These are phyloP conservation scores for Glaucomys volans DNA, from an alignment of 2,113 vertebrate genomes.

Conservation along the genomic window DNA sequence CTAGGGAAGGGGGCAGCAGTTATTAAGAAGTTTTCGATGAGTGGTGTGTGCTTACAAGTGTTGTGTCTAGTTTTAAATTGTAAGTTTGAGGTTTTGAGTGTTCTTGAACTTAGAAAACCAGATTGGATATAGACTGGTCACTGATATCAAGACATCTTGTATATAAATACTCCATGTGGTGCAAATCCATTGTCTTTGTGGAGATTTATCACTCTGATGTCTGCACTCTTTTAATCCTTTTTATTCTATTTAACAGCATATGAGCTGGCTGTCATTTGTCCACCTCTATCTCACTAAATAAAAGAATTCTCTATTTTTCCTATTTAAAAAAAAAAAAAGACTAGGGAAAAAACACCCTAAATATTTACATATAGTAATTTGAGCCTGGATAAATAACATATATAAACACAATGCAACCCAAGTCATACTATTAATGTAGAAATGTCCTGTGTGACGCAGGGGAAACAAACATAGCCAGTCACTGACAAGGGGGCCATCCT, in stretches of 20 bases:
- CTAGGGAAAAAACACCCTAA: conserved; percentile 17
- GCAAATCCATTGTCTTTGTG: not conserved
- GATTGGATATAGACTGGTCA: not conserved
- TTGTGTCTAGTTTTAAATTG: not conserved
- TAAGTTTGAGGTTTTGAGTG: conserved; percentile 54
- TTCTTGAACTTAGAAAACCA: conserved; percentile 45
- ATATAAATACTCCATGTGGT: not conserved
- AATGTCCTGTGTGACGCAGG: not conserved
- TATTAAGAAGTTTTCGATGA: not conserved
- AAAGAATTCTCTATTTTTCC: conserved; percentile 52
- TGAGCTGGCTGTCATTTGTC: not conserved
- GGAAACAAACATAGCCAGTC: not conserved
- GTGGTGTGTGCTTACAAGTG: not conserved
- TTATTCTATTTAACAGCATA: not conserved
- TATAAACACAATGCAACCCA: not conserved
- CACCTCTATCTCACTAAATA: conserved; percentile 33
- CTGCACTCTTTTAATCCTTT: not conserved
- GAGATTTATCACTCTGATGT: conserved; percentile 16
- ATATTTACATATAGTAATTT: conserved; percentile 28
- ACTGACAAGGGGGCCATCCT: not conserved
- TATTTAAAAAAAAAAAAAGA: too few species aligned
- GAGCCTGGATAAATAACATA: not conserved
- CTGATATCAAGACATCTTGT: not conserved
- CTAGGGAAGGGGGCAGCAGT: not conserved
- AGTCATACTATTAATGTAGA: not conserved